These are phyloP conservation scores for Leptinotarsa rubiginosa DNA, from an alignment of 2,888 invertebrate genomes.

Conservation along the genomic window DNA sequence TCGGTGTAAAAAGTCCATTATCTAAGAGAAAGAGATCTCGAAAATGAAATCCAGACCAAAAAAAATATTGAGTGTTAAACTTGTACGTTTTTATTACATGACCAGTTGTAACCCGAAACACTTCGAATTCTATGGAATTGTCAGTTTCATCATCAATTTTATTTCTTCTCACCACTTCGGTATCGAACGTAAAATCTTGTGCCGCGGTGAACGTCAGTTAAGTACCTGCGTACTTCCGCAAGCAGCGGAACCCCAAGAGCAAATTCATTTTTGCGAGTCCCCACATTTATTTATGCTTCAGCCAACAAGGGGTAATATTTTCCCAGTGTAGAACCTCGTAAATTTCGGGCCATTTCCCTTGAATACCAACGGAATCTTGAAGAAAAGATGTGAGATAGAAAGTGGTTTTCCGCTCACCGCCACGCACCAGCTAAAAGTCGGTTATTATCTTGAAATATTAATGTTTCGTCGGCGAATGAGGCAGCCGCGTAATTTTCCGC, in stretches of 20 bases:
- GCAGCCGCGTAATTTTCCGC: conserved; percentile 21
- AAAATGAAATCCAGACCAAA: no score
- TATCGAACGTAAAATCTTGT: no score
- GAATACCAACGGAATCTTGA: conserved; percentile 14
- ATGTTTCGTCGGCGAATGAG: conserved; percentile 20
- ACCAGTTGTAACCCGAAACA: no score
- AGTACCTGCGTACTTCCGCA: neutral
- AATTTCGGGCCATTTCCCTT: conserved; percentile 12
- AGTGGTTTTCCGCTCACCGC: conserved; percentile 14
- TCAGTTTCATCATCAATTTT: no score
- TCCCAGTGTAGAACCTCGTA: conserved; percentile 14
- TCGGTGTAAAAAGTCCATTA: no score
- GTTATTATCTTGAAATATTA: conserved; percentile 27
- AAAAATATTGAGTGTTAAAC: no score
- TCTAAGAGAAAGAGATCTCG: no score
- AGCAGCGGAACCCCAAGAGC: neutral
- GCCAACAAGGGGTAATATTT: conserved; percentile 1
- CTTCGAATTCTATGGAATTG: no score
- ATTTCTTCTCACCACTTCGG: no score
- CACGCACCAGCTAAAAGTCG: conserved; percentile 15
- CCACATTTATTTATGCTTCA: neutral
- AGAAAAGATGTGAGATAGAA: conserved; percentile 18
- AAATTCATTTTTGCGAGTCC: conserved; percentile 5
- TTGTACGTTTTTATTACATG: no score
- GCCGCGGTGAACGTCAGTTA: neutral